phyloP scores from a whole-genome alignment of 30 jellyfish, hydroid and myxozoan genomes.

The Chironex yamaguchii region DNA sequence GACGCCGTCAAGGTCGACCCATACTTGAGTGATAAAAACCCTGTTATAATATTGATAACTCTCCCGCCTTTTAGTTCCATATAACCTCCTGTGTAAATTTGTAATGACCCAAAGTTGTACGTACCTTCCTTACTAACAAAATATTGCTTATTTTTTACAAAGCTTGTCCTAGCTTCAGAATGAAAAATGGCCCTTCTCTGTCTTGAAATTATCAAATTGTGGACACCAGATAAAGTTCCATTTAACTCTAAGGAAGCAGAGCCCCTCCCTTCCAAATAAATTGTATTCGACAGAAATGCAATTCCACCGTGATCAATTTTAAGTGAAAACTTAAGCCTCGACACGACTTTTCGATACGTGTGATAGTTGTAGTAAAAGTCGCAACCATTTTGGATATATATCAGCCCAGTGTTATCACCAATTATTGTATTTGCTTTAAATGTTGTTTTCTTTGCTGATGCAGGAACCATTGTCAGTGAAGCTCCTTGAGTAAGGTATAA shows the following conservation, averaged over 20 bases:
- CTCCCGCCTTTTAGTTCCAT: constrained; percentile 67
- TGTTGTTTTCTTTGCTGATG: background rate
- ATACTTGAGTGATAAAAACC: constrained; percentile 42
- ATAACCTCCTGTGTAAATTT: constrained; percentile 66
- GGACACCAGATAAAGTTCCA: constrained; percentile 67
- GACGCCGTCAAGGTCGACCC: constrained; percentile 55
- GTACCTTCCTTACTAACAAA: constrained; percentile 53
- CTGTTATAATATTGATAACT: constrained; percentile 52
- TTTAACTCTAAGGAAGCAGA: constrained; percentile 59
- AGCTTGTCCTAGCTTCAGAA: constrained; percentile 48
- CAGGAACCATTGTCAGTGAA: constrained; percentile 13
- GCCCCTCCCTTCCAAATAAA: constrained; percentile 58
- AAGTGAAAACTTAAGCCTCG: constrained; percentile 51
- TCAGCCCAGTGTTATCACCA: constrained; percentile 73
- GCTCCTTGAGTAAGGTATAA: constrained; percentile 45
- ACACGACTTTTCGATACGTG: constrained; percentile 19
- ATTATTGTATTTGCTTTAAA: constrained; percentile 8
- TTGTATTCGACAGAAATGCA: constrained; percentile 59
- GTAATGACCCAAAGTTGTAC: constrained; percentile 53
- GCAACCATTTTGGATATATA: constrained; percentile 28
- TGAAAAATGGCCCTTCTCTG: constrained; percentile 58
- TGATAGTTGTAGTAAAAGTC: constrained; percentile 50
- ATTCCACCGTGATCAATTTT: constrained; percentile 60
- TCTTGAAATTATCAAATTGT: constrained; percentile 35
- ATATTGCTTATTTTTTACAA: constrained; percentile 4